Conservation (phyloP, 2,888 invertebrate species). For the Lasioglossum marginatum region DNA sequence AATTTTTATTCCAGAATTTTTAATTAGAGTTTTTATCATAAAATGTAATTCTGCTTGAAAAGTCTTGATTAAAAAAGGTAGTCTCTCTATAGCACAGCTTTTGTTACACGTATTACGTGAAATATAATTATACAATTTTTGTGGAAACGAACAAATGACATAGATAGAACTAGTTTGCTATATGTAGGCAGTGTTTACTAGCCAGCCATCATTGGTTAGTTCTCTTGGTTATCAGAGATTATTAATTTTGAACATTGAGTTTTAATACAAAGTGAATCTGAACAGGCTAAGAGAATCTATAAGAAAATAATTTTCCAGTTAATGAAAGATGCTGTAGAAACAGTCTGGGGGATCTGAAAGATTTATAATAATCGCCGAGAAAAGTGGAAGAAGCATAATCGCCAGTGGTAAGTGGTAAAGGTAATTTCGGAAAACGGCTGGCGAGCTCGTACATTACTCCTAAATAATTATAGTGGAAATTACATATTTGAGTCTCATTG, state of each 20-base stretch:
- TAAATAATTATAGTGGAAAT: conserved; percentile 3
- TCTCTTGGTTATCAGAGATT: background rate
- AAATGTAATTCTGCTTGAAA: background rate
- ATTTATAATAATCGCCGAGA: background rate
- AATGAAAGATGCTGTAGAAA: background rate
- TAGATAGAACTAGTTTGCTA: background rate
- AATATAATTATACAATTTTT: background rate
- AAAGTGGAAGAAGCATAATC: background rate
- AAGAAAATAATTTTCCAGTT: background rate
- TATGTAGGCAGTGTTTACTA: background rate
- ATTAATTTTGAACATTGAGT: background rate
- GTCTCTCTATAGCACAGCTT: background rate
- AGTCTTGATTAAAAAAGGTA: background rate
- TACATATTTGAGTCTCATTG: conserved; percentile 13
- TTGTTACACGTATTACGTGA: background rate
- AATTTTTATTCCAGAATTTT: background rate
- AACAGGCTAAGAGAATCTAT: background rate
- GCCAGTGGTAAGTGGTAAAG: background rate
- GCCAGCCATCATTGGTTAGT: background rate
- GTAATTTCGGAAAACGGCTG: background rate
- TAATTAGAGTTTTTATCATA: background rate
- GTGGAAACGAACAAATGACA: background rate
- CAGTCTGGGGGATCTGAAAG: background rate
- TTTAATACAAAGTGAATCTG: background rate
- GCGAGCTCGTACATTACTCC: background rate